phyloP scores from a whole-genome alignment of 2,113 vertebrate genomes.

The Philantomba maxwellii region DNA sequence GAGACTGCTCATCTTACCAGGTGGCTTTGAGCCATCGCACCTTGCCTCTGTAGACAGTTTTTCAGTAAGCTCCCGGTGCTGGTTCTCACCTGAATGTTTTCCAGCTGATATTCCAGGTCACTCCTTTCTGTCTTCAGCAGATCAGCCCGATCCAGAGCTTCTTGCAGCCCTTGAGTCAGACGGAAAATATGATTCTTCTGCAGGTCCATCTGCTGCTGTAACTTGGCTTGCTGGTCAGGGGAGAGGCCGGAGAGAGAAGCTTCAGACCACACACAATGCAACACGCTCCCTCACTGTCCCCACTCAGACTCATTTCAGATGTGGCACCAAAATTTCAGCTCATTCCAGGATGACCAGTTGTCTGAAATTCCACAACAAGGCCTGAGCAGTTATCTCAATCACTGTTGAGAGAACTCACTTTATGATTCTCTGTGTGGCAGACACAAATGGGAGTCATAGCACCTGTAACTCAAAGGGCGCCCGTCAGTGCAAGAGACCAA shows the following conservation, averaged over 20 bases:
- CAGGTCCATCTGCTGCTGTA: constrained; percentile 98
- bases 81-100: constrained; percentile 94
- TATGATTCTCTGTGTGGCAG: background rate
- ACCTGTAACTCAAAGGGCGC: background rate
- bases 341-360: background rate
- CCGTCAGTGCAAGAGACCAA: background rate
- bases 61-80: background rate
- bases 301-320: background rate
- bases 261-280: background rate
- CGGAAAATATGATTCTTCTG: constrained; percentile 98
- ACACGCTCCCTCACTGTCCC: background rate
- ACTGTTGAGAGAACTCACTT: background rate
- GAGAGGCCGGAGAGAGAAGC: constrained; percentile 2
- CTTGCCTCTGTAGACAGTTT: background rate
- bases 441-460: background rate
- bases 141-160: constrained; percentile 95
- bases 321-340: background rate
- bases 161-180: constrained; percentile 97
- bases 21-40: background rate
- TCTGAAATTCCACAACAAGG: background rate
- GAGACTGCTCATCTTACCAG: background rate
- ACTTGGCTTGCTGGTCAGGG: constrained; percentile 89
- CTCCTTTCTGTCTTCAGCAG: constrained; percentile 97
- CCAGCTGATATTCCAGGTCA: constrained; percentile 96
- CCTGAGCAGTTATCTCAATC: background rate